A percentile compares a stretch with the other conserved stretches of the same genome.
Evolutionary conservation across 2,797 vertebrate species (phyloP).

Genomic region (Mus minutoides): DNA sequence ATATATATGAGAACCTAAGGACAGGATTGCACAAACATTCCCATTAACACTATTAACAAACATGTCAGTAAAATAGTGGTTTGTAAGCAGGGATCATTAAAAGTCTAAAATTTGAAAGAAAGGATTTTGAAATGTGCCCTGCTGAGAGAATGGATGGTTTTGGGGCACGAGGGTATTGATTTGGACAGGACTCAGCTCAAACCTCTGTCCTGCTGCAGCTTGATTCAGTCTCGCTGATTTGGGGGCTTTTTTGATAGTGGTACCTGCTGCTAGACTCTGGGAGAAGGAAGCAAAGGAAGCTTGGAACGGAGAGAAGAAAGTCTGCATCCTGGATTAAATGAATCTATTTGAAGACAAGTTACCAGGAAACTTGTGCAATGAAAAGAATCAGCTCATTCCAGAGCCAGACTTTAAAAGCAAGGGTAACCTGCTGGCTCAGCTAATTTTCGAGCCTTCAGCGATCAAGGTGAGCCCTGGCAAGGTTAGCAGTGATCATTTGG

Average conservation of each 20-base stretch:
- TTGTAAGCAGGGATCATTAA: background rate
- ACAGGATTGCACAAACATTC: background rate
- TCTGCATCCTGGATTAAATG: background rate
- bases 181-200: background rate
- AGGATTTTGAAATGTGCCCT: background rate
- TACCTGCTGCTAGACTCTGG: background rate
- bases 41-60: background rate
- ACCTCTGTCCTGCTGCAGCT: too few relatives aligned
- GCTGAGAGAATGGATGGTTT: background rate
- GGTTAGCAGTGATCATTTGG: fast-evolving
- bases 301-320: background rate
- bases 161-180: background rate
- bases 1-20: background rate
- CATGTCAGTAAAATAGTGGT: background rate
- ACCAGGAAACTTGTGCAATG: background rate
- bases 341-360: background rate
- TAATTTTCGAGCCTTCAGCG: background rate
- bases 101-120: background rate
- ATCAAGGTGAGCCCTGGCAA: fast-evolving
- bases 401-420: background rate
- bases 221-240: fast-evolving
- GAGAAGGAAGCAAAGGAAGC: background rate
- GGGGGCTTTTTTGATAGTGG: fast-evolving
- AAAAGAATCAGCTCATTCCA: background rate
- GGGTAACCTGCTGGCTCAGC: fast-evolving